Percentiles rank a stretch among this genome's conserved stretches.
Evolutionary conservation across 2,888 invertebrate genomes (phyloP).

Genomic region (Drosophila barbarae): DNA sequence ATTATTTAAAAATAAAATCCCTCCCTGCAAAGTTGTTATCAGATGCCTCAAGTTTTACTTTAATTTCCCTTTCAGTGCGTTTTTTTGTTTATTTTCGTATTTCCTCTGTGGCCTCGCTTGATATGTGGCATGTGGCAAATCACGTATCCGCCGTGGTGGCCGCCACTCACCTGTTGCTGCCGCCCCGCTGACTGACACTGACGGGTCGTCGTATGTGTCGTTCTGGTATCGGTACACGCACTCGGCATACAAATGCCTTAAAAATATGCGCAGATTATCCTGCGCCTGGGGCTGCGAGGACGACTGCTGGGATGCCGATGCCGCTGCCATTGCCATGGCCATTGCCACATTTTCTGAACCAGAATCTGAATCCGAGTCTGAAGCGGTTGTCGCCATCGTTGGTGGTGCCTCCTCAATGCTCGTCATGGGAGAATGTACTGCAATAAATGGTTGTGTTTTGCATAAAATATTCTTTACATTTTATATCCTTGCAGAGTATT

Average conservation of each 20-base stretch:
- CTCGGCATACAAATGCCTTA: slow-evolving; percentile 74
- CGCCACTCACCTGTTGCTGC: slow-evolving; percentile 52
- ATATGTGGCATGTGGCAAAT: slow-evolving; percentile 13
- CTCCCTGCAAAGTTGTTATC: background rate
- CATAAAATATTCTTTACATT: slow-evolving; percentile 2
- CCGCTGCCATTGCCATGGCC: slow-evolving; percentile 6
- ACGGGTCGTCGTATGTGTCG: slow-evolving; percentile 48
- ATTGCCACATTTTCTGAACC: slow-evolving; percentile 10
- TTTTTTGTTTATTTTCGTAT: background rate
- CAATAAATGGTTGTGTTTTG: slow-evolving; percentile 2
- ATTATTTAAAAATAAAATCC: background rate
- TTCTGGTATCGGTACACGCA: slow-evolving; percentile 74
- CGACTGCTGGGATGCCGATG: slow-evolving; percentile 6
- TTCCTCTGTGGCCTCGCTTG: background rate
- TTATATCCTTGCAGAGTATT: background rate
- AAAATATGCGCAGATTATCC: slow-evolving; percentile 63
- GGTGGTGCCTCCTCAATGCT: slow-evolving; percentile 21
- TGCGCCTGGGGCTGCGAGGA: slow-evolving; percentile 35
- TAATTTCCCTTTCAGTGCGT: background rate
- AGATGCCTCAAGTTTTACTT: background rate
- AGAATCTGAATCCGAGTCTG: slow-evolving; percentile 7
- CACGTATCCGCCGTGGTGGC: slow-evolving; percentile 22
- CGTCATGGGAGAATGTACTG: slow-evolving; percentile 33
- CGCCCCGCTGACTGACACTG: slow-evolving; percentile 13
- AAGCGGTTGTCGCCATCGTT: slow-evolving; percentile 9